phyloP scores from a whole-genome alignment of 2,888 invertebrate genomes.

The Erebia ligea region DNA sequence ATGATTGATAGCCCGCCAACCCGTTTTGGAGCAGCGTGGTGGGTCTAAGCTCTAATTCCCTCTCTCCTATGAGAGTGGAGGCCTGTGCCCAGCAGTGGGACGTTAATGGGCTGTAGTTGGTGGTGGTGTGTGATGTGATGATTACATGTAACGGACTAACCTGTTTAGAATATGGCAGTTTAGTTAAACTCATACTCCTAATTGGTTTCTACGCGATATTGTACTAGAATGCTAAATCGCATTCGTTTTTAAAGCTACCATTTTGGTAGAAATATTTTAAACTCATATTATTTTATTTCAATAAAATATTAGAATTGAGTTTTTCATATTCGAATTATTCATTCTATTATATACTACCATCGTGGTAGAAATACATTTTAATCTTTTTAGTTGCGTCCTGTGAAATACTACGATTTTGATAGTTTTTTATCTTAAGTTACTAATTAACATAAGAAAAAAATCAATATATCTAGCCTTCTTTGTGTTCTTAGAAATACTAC shows the following conservation, averaged over 20 bases:
- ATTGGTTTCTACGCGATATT: background rate
- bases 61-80: too few species aligned
- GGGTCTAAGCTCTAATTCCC: too few species aligned
- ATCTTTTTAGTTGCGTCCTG: background rate
- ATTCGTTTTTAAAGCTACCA: background rate
- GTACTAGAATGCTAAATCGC: background rate
- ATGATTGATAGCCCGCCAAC: too few species aligned
- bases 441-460: too few species aligned
- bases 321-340: background rate
- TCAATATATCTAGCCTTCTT: too few species aligned
- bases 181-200: background rate
- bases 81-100: too few species aligned
- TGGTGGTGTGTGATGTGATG: too few species aligned
- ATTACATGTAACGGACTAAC: too few species aligned
- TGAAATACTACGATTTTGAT: background rate
- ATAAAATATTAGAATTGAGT: background rate
- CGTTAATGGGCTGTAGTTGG: too few species aligned
- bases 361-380: background rate
- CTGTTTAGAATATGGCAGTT: too few species aligned
- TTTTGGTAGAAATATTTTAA: constrained; percentile 1
- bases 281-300: background rate
- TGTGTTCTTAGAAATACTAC: background rate
- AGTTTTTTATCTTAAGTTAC: too few species aligned
- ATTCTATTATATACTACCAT: background rate
- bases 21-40: too few species aligned